A percentile compares a stretch with the other conserved stretches of the same genome.
Evolutionary conservation across 2,888 invertebrate genomes (phyloP).

Genomic region (Eupithecia subumbrata): DNA sequence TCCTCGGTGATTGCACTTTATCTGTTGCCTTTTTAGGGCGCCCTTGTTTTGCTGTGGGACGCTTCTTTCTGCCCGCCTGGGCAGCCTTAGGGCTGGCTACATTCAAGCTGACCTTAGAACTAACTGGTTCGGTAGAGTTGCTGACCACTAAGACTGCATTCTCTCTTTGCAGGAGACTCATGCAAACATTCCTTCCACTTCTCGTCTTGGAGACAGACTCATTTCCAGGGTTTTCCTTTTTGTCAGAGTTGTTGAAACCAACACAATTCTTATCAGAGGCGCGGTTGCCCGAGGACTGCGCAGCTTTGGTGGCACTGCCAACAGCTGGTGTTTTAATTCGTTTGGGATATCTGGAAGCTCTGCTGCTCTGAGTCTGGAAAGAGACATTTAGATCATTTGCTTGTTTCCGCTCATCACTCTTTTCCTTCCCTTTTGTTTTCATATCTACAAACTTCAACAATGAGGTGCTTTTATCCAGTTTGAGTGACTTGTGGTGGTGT

Average conservation of each 20-base stretch:
- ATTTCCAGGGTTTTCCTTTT: conserved; percentile 66
- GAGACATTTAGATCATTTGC: conserved; percentile 61
- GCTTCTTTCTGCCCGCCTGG: conserved; percentile 49
- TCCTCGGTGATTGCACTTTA: conserved; percentile 52
- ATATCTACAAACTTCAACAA: conserved; percentile 67
- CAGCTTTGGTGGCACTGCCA: conserved; percentile 25
- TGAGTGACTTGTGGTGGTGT: conserved; percentile 53
- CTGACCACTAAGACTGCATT: conserved; percentile 66
- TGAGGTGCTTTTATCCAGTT: conserved; percentile 65
- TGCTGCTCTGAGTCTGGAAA: conserved; percentile 63
- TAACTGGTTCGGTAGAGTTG: conserved; percentile 64
- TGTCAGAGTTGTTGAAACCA: conserved; percentile 59
- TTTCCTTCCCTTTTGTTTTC: conserved; percentile 51
- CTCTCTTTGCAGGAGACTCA: conserved; percentile 57
- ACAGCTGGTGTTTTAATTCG: conserved; percentile 52
- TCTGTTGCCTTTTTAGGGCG: conserved; percentile 54
- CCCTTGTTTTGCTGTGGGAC: conserved; percentile 46
- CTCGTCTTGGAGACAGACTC: conserved; percentile 62
- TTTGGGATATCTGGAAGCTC: conserved; percentile 69
- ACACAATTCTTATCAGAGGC: conserved; percentile 48
- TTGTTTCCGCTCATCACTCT: conserved; percentile 41
- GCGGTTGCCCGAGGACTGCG: background rate
- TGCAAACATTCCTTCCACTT: conserved; percentile 65
- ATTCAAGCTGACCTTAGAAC: conserved; percentile 66
- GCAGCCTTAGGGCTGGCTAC: conserved; percentile 54